Base-by-base conservation (phyloP, 2,113 vertebrate species). In the Periophthalmus modestus region DNA sequence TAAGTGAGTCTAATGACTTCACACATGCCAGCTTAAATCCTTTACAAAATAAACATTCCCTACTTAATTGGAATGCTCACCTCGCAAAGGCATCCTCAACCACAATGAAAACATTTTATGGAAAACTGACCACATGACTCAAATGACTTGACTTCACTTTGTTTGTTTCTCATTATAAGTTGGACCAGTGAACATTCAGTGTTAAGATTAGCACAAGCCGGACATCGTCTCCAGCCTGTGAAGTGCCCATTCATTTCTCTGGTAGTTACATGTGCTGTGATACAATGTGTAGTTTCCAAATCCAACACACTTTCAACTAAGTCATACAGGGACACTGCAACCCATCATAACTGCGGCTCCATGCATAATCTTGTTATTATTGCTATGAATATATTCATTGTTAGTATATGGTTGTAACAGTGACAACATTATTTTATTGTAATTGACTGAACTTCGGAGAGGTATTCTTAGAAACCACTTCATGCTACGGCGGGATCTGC, bases 31-130 rank as follows among this genome's bases (percentile, higher is more conserved):
- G 61, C 65, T 87, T 83, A 87, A 83, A 88, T 80, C 87, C 78
- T 36, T 69, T 19, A 50, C 71, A 85, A 87, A 82, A 80, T 82
- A 77, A 92, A 91, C 89, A 87, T 83, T 79, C 80, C 82, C 68
- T 0, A 71, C 74, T 80, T 78, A 71, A 63, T 73, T 70, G 76
- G 79, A 82, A 78, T 71, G 68, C 77, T 75, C 48, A 23, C 47
- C 63, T 68, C 68, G 21, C 50, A 74, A 70, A 55, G 80, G 63
- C 86, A 88, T 93, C 88, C 85, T 73, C 92, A 92, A 89, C 93
- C 93, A 91, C 82, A 87, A 33, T 43, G 19, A 12, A 58, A 61
- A 66, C 73, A 39, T 79, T 87, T 89, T 87, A 73, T 78, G 73
- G 87, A 87, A 89, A 90, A 89, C 62, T 5, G 78, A 88, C 91